phyloP scores from a whole-genome alignment of 2,888 invertebrate genomes.

The Brenthis ino region DNA sequence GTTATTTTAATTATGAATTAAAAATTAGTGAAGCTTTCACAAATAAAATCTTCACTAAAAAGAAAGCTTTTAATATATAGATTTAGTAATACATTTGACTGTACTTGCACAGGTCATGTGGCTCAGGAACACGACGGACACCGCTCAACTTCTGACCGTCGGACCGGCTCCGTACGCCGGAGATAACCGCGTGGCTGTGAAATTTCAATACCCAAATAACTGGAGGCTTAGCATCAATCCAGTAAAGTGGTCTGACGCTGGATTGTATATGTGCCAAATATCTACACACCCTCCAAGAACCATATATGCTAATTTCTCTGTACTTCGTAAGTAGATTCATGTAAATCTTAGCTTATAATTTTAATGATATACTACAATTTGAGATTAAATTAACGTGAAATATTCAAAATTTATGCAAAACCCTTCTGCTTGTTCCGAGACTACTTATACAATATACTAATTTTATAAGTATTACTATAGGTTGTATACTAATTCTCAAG shows the following conservation, averaged over 20 bases:
- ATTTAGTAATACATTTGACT: not conserved
- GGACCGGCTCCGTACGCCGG: conserved; percentile 85
- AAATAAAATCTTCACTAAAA: too few species aligned
- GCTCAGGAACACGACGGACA: conserved; percentile 84
- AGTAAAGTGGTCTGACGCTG: conserved; percentile 87
- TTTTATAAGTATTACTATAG: too few species aligned
- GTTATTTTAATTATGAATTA: too few species aligned
- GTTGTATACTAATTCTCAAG: too few species aligned
- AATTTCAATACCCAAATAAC: conserved; percentile 87
- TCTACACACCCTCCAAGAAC: conserved; percentile 90
- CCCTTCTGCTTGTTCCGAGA: too few species aligned
- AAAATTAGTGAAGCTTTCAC: too few species aligned
- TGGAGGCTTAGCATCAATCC: conserved; percentile 87
- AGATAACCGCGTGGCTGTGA: conserved; percentile 84
- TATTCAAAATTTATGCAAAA: conserved; percentile 1
- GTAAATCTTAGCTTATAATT: conserved; percentile 10
- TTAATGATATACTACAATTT: not conserved
- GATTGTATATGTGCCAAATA: conserved; percentile 90
- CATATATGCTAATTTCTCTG: conserved; percentile 88
- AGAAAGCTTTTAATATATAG: not conserved
- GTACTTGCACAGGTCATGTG: conserved; percentile 83
- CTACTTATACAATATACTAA: too few species aligned
- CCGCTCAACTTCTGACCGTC: conserved; percentile 85
- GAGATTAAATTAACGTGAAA: conserved; percentile 6
- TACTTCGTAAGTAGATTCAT: conserved; percentile 82